A percentile compares a stretch with the other conserved stretches of the same genome.
Conservation (phyloP, 2,113 vertebrate genomes). For the Syrrhaptes paradoxus region DNA sequence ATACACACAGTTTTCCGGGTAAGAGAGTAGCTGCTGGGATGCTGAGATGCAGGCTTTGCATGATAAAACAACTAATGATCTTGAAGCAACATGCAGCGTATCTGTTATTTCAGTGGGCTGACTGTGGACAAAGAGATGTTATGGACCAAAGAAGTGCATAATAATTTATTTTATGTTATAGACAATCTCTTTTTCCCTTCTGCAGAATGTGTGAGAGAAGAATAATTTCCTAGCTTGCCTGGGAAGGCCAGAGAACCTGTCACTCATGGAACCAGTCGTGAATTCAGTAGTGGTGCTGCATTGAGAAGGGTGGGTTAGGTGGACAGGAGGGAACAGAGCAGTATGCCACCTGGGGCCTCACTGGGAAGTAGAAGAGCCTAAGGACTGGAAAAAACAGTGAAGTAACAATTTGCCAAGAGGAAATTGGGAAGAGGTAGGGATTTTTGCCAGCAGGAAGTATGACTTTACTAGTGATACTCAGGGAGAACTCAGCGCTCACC, state of each 20-base stretch:
- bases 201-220: not conserved
- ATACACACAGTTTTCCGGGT: not conserved
- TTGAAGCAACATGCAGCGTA: not conserved
- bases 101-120: not conserved
- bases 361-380: not conserved
- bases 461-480: not conserved
- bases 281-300: not conserved
- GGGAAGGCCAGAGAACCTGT: not conserved
- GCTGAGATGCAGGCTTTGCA: not conserved
- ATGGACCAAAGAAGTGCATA: not conserved
- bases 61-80: not conserved
- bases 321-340: not conserved
- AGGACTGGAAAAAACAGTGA: not conserved
- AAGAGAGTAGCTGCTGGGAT: not conserved
- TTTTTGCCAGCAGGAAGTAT: not conserved
- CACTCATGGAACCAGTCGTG: not conserved
- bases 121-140: not conserved
- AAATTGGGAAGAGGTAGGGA: not conserved
- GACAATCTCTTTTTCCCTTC: not conserved
- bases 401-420: not conserved
- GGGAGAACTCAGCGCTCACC: not conserved
- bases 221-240: not conserved
- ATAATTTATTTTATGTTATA: not conserved
- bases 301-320: not conserved
- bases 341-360: not conserved